Evolutionary conservation across 2,797 vertebrate genomes (phyloP), one percentile per base, ranked within the genome.

Genomic region (Rhincodon typus): DNA sequence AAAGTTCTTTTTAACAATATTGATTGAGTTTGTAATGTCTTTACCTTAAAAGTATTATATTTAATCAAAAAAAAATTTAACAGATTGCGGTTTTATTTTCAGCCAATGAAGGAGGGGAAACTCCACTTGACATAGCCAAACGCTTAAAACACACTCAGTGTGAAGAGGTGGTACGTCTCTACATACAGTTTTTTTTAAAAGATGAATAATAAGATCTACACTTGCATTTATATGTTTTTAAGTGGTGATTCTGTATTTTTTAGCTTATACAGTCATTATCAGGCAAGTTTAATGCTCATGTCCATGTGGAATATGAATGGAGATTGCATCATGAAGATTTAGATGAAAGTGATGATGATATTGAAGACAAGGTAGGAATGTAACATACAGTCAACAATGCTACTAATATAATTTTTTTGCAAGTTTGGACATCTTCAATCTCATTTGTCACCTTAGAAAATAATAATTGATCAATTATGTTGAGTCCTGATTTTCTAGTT

Each of bases 241-340:
- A 93, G 86, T 95, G 15, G 70, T 74, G 27, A 74, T 53, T 95
- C 46, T 21, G 3, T 95, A 95, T 95, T 96, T n/a, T 96, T 50
- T 50, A 99, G 99, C 97, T 99, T 95, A 98, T 97, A 96, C 99
- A 99, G 96, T 99, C 99, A 4, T 97, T 99, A 94, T 98, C 98
- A 0, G 99, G 99, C 96, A 99, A 99, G 96, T 99, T 99, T 96
- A 99, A 99, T 96, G 98, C 98, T 87, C 99, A 99, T 13, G 99
- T 99, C 69, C 99, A 99, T 0, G 99, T 99, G 0, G 99, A 99
- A 96, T 99, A 99, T n/a, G 99, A 99, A 95, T 99, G 99, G 99
- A 97, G 99, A 38, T 97, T 99, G 96, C 98, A 99, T 95, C 98
- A 99, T 0, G 99, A 99, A 97, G 99, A 99, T 97, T 97, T 99